A percentile compares a stretch with the other conserved stretches of the same genome.
Conservation (phyloP, 2,888 invertebrate genomes). For the Drosophila parthenogenetica region DNA sequence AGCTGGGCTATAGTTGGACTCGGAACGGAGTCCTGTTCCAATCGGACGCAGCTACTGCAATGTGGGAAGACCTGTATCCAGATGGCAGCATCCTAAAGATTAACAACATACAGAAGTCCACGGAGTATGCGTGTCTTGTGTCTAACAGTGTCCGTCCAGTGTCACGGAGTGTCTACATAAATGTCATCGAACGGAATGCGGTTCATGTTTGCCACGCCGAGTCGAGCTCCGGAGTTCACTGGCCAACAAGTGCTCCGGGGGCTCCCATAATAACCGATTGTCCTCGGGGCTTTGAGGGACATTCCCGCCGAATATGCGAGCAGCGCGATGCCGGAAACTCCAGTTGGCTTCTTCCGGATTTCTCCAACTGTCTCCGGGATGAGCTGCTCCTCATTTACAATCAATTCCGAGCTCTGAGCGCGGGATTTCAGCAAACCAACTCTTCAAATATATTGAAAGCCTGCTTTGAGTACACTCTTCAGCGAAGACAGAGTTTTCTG, state of each 20-base stretch:
- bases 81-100: constrained; percentile 93
- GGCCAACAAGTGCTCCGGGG: constrained; percentile 91
- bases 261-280: constrained; percentile 89
- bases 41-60: constrained; percentile 90
- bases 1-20: constrained; percentile 93
- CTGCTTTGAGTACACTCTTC: constrained; percentile 83
- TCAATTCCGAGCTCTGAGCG: constrained; percentile 85
- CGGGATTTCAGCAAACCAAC: constrained; percentile 85
- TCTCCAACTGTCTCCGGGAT: constrained; percentile 90
- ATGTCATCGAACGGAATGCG: constrained; percentile 87
- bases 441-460: constrained; percentile 84
- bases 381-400: constrained; percentile 88
- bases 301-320: constrained; percentile 87
- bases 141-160: constrained; percentile 86
- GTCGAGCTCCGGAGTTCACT: constrained; percentile 87
- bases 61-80: constrained; percentile 94
- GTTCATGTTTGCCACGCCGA: constrained; percentile 87
- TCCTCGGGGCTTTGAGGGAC: constrained; percentile 87
- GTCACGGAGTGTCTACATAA: constrained; percentile 88
- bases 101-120: constrained; percentile 92
- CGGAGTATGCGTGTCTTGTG: constrained; percentile 91
- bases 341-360: constrained; percentile 91
- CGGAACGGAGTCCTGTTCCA: constrained; percentile 91
- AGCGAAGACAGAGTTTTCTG: constrained; percentile 81
- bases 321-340: constrained; percentile 88